Conservation (phyloP, 2,113 vertebrate species). For the Patagioenas fasciata region DNA sequence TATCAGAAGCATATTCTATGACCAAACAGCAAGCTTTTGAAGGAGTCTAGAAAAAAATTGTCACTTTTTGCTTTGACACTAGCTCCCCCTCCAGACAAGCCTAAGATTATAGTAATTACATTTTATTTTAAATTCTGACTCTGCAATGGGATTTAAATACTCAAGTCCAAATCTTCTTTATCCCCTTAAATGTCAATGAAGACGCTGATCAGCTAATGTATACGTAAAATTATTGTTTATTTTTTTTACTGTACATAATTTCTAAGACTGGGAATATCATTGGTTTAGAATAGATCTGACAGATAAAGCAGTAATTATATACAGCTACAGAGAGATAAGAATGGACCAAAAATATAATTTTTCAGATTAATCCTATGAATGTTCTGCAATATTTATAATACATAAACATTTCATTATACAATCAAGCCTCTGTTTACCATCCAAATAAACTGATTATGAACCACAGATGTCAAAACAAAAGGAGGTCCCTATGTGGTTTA, state of each 20-base stretch:
- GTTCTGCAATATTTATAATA: neutral
- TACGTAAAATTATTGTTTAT: neutral
- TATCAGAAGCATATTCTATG: neutral
- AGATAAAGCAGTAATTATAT: neutral
- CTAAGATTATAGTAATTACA: conserved; percentile 42
- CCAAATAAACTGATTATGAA: neutral
- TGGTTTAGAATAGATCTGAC: neutral
- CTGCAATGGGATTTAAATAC: conserved; percentile 48
- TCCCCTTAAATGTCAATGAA: conserved; percentile 14
- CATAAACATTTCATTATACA: neutral
- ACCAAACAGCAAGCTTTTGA: conserved; percentile 40
- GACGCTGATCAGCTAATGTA: neutral
- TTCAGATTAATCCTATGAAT: neutral
- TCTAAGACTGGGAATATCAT: neutral
- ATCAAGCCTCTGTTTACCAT: neutral
- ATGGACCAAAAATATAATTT: neutral
- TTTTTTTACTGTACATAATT: neutral
- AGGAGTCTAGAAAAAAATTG: conserved; percentile 37
- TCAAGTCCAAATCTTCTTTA: conserved; percentile 15
- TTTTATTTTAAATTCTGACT: conserved; percentile 45
- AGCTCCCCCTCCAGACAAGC: conserved; percentile 83
- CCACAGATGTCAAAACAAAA: neutral
- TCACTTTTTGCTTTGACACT: conserved; percentile 75
- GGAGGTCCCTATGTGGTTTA: neutral
- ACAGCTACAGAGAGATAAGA: neutral